Base-by-base conservation (phyloP, 2,797 vertebrate species). In the Pempheris klunzingeri region DNA sequence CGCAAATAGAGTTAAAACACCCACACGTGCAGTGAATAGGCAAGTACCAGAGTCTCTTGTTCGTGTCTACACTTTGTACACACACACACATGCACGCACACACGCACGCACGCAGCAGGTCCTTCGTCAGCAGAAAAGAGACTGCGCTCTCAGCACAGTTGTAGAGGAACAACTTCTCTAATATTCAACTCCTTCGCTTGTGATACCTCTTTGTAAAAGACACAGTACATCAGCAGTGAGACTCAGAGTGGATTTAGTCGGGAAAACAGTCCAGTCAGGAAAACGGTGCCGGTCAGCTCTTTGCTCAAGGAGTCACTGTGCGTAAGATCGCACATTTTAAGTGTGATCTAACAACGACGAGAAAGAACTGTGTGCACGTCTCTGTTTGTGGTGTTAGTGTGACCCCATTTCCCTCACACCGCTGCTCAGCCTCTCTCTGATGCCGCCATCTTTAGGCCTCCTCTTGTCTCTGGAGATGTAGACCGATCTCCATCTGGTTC, bases 401-500 rank as follows among this genome's bases (percentile, higher is more conserved):
- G 73, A 77, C 47, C 54, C 38, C 38, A 7, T 67, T 72, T 39
- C 39, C 44, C 39, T 52, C 24, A 44, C 55, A 54, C 54, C 59
- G 18, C 63, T 41, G 53, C 26, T 79, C 50, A 28, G 55, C 73
- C 77, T 76, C 41, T 46, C 30, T 64, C 39, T 46, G 49, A 26
- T 11, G 65, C 47, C 17, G 32, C 71, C 77, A 69, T 70, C 76
- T 81, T 82, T 50, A 85, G 65, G 64, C 70, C 57, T 90, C 79
- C n/a, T 91, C 94, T 91, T 90, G 17, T 80, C 91, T 8, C 69
- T 73, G 94, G 75, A 94, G 94, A 77, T 95, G 95, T 63, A 95
- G 80, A 47, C 87, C 59, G 74, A 97, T 96, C 91, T 96, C 95
- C 90, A 95, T 94, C 93, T 98, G 97, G 90, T 95, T 96, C 85